phyloP scores from a whole-genome alignment of 1,140 invertebrate genomes.

The Arctopsyche grandis region DNA sequence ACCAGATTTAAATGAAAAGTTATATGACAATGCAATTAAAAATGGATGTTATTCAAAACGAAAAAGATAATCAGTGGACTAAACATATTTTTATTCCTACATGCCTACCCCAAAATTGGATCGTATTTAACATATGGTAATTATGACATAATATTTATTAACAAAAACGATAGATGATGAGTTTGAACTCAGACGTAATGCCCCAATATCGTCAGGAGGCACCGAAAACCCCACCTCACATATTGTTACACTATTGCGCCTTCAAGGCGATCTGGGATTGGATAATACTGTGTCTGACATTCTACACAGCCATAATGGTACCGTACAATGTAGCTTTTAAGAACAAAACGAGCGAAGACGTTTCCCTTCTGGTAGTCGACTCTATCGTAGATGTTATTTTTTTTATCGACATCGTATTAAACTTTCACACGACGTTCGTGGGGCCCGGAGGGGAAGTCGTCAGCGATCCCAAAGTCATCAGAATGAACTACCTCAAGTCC shows the following conservation, averaged over 20 bases:
- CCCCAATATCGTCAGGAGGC: slow-evolving; percentile 99
- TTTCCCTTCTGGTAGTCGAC: slow-evolving; percentile 95
- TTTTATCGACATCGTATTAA: slow-evolving; percentile 99
- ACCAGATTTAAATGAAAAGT: too few relatives aligned
- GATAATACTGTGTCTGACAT: slow-evolving; percentile 99
- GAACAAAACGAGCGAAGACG: slow-evolving; percentile 99
- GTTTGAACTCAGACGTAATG: slow-evolving; percentile 95
- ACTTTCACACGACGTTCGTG: slow-evolving; percentile 99
- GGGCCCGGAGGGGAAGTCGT: slow-evolving; percentile 98
- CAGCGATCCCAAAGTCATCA: slow-evolving; percentile 96
- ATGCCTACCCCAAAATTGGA: not conserved
- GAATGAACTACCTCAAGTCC: slow-evolving; percentile 98
- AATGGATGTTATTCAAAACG: too few relatives aligned
- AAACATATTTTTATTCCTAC: not conserved
- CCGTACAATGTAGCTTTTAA: slow-evolving; percentile 99
- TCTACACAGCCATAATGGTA: slow-evolving; percentile 99
- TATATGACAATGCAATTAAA: too few relatives aligned
- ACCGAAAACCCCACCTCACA: slow-evolving; percentile 98
- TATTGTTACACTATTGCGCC: slow-evolving; percentile 97
- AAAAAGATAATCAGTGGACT: too few relatives aligned
- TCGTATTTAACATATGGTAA: not conserved
- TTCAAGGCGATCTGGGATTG: slow-evolving; percentile 99
- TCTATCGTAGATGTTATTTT: slow-evolving; percentile 99
- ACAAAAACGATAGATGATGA: slow-evolving; percentile 85
- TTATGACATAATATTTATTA: not conserved